Evolutionary conservation across 64 coral and sea anemone genomes (phyloP).

Genomic region (Exaiptasia diaphana): DNA sequence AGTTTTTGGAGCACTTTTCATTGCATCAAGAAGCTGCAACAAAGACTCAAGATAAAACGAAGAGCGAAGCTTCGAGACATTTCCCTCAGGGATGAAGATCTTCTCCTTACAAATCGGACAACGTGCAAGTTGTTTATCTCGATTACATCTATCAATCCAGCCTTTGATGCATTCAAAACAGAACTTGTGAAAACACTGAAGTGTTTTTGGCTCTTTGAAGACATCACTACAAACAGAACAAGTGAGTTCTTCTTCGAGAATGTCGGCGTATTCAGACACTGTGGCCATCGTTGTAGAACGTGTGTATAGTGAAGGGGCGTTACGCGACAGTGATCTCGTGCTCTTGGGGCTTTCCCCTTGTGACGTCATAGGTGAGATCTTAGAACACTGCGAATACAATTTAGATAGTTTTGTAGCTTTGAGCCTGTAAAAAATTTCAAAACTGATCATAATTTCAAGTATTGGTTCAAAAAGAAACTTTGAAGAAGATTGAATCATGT

Average conservation of each 20-base stretch:
- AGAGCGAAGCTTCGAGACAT: not conserved
- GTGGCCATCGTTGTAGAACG: too few relatives aligned
- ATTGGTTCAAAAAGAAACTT: too few relatives aligned
- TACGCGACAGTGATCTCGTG: too few relatives aligned
- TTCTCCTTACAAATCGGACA: not conserved
- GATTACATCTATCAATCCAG: not conserved
- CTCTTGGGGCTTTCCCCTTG: too few relatives aligned
- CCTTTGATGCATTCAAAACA: not conserved
- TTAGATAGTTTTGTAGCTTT: too few relatives aligned
- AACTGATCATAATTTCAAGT: too few relatives aligned
- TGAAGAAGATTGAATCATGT: too few relatives aligned
- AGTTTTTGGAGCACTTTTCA: too few relatives aligned
- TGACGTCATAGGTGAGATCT: too few relatives aligned
- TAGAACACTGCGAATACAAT: too few relatives aligned
- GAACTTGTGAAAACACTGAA: not conserved
- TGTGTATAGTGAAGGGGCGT: too few relatives aligned
- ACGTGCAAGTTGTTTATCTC: not conserved
- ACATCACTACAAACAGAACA: not conserved
- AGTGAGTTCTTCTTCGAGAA: not conserved
- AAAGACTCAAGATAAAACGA: not conserved
- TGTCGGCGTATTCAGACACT: not conserved
- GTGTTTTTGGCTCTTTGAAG: not conserved
- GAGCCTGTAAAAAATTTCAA: too few relatives aligned
- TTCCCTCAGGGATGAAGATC: not conserved
- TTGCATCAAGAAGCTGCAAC: not conserved